These are phyloP conservation scores for Sitophilus oryzae DNA, from an alignment of 1,140 invertebrate species.

Conservation along the genomic window DNA sequence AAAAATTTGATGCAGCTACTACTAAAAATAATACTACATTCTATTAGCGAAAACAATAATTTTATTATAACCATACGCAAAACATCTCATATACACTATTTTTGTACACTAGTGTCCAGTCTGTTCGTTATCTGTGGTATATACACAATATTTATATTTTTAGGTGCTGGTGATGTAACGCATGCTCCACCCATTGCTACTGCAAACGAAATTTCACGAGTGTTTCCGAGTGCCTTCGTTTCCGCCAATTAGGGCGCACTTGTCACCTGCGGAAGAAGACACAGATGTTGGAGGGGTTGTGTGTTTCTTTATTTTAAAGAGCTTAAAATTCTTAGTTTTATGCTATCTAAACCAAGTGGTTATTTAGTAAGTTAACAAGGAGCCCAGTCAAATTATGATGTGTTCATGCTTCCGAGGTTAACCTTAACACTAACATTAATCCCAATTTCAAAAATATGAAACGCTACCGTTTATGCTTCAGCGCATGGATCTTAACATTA, in stretches of 20 bases:
- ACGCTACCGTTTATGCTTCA: no score
- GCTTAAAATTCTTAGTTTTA: no score
- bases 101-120: background rate
- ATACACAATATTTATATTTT: background rate
- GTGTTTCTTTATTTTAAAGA: background rate
- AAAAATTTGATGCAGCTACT: background rate
- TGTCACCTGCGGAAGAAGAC: constrained; percentile 57
- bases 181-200: constrained; percentile 8
- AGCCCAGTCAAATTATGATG: no score
- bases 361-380: background rate
- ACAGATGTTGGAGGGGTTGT: constrained; percentile 18
- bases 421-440: no score
- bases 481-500: no score
- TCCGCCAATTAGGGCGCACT: constrained; percentile 59
- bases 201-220: constrained; percentile 33
- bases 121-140: constrained; percentile 9
- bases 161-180: constrained; percentile 6
- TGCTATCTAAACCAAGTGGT: background rate
- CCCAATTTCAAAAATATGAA: no score
- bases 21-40: background rate
- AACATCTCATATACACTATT: background rate
- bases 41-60: background rate
- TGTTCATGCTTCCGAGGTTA: no score
- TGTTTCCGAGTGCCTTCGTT: constrained; percentile 51
- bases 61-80: background rate